These are phyloP conservation scores for Rhimphoctona megacephalus DNA, from an alignment of 2,888 invertebrate species.

Conservation along the genomic window DNA sequence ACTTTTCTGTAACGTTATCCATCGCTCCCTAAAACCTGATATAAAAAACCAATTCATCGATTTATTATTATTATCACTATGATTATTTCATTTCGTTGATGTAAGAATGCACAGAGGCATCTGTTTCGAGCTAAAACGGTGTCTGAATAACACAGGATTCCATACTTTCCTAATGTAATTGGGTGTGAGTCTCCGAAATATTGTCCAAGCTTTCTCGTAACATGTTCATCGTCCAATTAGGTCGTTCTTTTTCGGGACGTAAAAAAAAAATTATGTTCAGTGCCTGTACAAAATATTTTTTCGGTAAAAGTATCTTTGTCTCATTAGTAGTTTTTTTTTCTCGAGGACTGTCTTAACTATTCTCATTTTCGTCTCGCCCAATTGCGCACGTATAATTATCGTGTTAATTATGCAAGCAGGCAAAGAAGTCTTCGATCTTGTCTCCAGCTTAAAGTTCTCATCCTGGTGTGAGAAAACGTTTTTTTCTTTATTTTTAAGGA, in stretches of 20 bases:
- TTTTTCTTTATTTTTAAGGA: conserved; percentile 38
- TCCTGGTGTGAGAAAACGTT: conserved; percentile 1
- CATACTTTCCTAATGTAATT: conserved; percentile 12
- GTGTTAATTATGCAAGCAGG: conserved; percentile 41
- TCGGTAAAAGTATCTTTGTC: neutral
- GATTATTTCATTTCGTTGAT: conserved; percentile 21
- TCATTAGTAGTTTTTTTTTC: neutral
- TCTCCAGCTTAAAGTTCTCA: conserved; percentile 40
- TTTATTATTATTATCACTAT: neutral
- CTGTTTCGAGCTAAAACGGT: neutral
- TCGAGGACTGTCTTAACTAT: neutral
- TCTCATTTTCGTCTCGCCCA: neutral
- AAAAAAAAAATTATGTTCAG: neutral
- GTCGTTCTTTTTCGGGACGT: neutral
- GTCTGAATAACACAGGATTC: neutral
- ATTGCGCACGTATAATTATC: conserved; percentile 36
- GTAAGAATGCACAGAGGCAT: neutral
- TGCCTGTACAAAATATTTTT: neutral
- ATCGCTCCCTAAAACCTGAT: neutral
- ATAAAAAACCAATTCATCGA: conserved; percentile 12
- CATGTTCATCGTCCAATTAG: neutral
- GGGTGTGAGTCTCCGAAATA: neutral
- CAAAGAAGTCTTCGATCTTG: conserved; percentile 42
- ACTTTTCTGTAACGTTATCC: conserved; percentile 10
- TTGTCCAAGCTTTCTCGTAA: neutral